phyloP scores from a whole-genome alignment of 2,888 invertebrate species.

The Spilosoma lubricipeda region DNA sequence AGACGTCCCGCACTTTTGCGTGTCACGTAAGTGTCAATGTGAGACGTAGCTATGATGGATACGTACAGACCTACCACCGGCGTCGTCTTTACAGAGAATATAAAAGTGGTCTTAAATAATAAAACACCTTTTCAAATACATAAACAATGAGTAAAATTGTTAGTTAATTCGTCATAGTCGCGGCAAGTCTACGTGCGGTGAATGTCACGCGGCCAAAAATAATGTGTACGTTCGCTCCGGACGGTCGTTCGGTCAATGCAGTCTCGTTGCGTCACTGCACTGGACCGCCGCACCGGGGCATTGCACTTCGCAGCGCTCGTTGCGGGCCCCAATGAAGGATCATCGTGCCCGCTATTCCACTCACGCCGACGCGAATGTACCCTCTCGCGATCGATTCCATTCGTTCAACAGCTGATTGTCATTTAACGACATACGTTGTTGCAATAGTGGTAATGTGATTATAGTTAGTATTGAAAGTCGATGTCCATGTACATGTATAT shows the following conservation, averaged over 20 bases:
- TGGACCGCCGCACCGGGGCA: slow-evolving; percentile 77
- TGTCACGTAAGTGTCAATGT: slow-evolving; percentile 56
- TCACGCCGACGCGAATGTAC: slow-evolving; percentile 54
- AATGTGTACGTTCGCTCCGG: slow-evolving; percentile 66
- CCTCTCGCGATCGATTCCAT: slow-evolving; percentile 67
- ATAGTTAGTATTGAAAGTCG: slow-evolving; percentile 18
- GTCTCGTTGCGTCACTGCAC: slow-evolving; percentile 82
- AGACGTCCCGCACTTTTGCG: slow-evolving; percentile 46
- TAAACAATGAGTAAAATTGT: slow-evolving; percentile 63
- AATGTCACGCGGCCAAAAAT: slow-evolving; percentile 82
- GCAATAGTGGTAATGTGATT: slow-evolving; percentile 31
- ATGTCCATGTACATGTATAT: neutral
- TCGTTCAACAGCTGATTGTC: slow-evolving; percentile 79
- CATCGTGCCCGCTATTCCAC: slow-evolving; percentile 51
- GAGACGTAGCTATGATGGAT: slow-evolving; percentile 60
- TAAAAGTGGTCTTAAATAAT: slow-evolving; percentile 54
- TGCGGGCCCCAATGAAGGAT: slow-evolving; percentile 50
- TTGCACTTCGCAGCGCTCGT: slow-evolving; percentile 74
- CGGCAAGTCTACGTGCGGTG: slow-evolving; percentile 68
- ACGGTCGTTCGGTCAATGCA: slow-evolving; percentile 77
- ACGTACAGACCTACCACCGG: slow-evolving; percentile 43
- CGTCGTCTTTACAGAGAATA: slow-evolving; percentile 48
- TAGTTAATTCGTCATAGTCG: slow-evolving; percentile 66
- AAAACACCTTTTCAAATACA: slow-evolving; percentile 53
- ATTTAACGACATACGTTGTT: slow-evolving; percentile 55